phyloP scores from a whole-genome alignment of 2,113 vertebrate genomes.

The Hippopotamus amphibius region DNA sequence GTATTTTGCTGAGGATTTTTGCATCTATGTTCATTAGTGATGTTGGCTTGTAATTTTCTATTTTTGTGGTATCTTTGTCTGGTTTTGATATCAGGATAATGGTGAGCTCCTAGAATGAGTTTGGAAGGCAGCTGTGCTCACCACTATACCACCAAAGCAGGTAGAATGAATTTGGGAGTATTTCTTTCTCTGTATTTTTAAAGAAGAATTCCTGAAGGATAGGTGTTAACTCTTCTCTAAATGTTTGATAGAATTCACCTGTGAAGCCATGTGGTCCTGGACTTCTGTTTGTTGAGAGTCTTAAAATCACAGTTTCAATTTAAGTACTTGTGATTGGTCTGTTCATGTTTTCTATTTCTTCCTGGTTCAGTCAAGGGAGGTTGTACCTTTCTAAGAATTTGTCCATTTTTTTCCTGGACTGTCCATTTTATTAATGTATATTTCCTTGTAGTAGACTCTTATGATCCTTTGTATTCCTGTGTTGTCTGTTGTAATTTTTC shows the following conservation, averaged over 20 bases:
- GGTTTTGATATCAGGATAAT: neutral
- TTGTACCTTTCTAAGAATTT: neutral
- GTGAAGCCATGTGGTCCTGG: neutral
- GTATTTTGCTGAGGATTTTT: neutral
- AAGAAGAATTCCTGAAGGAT: neutral
- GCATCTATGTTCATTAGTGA: neutral
- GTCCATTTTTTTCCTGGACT: neutral
- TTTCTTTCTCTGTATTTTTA: neutral
- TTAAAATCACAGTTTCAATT: neutral
- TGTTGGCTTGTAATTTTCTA: neutral
- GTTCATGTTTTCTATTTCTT: neutral
- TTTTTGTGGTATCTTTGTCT: neutral
- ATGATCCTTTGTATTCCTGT: neutral
- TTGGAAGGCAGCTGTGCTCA: neutral
- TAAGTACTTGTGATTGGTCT: neutral
- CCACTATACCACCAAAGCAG: too few relatives aligned
- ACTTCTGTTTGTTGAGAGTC: neutral
- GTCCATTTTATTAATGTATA: accelerated
- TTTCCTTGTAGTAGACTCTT: neutral
- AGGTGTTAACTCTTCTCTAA: neutral
- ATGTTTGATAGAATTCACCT: neutral
- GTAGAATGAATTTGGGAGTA: neutral
- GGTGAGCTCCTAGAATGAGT: neutral
- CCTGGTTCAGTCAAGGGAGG: neutral
- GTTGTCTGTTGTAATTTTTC: neutral